These are phyloP conservation scores for Pharmacophagus antenor DNA, from an alignment of 2,888 invertebrate species.

Conservation along the genomic window DNA sequence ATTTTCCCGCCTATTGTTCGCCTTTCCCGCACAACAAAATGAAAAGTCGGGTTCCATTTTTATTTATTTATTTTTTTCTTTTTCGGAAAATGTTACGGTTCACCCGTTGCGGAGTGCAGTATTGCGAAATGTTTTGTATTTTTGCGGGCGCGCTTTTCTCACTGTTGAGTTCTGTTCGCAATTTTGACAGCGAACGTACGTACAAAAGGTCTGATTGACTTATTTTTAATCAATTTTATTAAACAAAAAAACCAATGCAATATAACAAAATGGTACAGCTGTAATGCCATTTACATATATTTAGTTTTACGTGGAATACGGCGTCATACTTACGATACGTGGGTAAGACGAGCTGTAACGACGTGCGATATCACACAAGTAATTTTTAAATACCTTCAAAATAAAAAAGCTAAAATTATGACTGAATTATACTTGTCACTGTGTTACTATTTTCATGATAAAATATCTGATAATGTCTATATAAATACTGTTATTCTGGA, in stretches of 20 bases:
- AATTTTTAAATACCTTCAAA: slow-evolving; percentile 32
- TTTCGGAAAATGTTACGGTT: slow-evolving; percentile 59
- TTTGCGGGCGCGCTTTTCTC: slow-evolving; percentile 56
- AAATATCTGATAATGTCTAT: no score
- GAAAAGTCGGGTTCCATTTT: slow-evolving; percentile 74
- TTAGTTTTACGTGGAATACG: slow-evolving; percentile 30
- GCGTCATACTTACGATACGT: slow-evolving; percentile 23
- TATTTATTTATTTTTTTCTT: slow-evolving; percentile 57
- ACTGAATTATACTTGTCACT: neutral
- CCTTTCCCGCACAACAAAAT: slow-evolving; percentile 76
- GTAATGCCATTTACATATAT: slow-evolving; percentile 30
- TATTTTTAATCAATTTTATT: slow-evolving; percentile 34
- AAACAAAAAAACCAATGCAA: slow-evolving; percentile 10
- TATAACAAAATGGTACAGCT: slow-evolving; percentile 12
- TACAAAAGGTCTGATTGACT: slow-evolving; percentile 42
- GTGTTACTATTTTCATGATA: no score
- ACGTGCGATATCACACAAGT: slow-evolving; percentile 6
- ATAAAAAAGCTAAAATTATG: neutral
- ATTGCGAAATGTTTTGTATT: slow-evolving; percentile 53
- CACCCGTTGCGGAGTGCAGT: slow-evolving; percentile 49
- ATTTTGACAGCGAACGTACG: slow-evolving; percentile 42
- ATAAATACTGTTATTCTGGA: no score
- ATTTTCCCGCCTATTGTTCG: slow-evolving; percentile 80
- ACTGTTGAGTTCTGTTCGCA: slow-evolving; percentile 62
- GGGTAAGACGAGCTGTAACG: slow-evolving; percentile 25